Base-by-base conservation (phyloP, 1,140 invertebrate species). In the Hyposmocoma kahamanoa region DNA sequence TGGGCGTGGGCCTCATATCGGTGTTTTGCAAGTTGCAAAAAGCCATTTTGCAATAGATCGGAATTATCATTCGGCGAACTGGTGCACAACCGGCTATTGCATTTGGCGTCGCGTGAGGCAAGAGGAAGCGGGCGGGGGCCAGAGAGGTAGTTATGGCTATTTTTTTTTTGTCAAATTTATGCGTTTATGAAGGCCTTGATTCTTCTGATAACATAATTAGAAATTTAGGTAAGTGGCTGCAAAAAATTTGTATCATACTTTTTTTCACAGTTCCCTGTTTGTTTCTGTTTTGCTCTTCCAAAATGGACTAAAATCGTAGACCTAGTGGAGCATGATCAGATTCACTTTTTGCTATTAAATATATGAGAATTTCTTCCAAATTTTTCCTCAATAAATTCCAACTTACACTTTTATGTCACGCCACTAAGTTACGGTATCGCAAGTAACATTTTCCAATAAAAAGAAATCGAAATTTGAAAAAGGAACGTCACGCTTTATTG, bases 11-110 rank as follows among this genome's bases (percentile, higher is more conserved):
- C 32, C 70, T 73, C 68, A 79, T 74, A 74, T 80, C 63, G 57
- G 56, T 70, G 67, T 67, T 73, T 72, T 74, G n/a, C 34, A 62
- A 65, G 56, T 80, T 80, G 77, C 80, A 72, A 80, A 68, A 71
- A 42, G 39, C 48, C 44, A 56, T 80, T 75, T 78, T 72, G 76
- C 72, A 82, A 84, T 44, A 67, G 64, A 72, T 78, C 59, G 71
- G 74, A 80, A 84, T 82, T 84, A 84, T 84, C 77, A 84, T 82
- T 74, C 67, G 62, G 60, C 66, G 69, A 82, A 84, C 67, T 82
- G 61, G 81, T 84, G 81, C 78, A 84, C 70, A 81, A 78, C 75
- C 51, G 62, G 63, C 54, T 34, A 61, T 73, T 77, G 72, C 73
- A 70, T 54, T 57, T 49, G n/a, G 54, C 45, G 54, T 79, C 75